Evolutionary conservation across 2,797 vertebrate genomes (phyloP), one percentile per base, ranked within the genome.

Genomic region (Melanogrammus aeglefinus): DNA sequence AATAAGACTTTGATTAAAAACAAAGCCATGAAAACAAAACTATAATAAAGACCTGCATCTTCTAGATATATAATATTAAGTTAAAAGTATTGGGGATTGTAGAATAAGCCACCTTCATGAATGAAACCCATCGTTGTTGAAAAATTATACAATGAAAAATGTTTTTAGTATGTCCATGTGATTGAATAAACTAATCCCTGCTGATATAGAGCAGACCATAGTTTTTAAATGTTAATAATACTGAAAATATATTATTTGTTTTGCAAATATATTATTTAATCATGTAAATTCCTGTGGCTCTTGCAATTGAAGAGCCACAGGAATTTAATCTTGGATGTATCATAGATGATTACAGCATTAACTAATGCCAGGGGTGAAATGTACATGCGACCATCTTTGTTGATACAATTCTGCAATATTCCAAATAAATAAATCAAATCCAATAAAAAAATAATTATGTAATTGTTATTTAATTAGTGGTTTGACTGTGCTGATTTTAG

Each of bases 1-100:
- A 73, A 73, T 73, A 73, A 73, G 21, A 39, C 36, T 39, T 73
- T 73, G 35, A 73, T 73, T 36, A 73, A 38, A 73, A 69, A 69
- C 57, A 5, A 63, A 63, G n/a, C 63, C 27, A 69, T 69, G 63
- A 24, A 69, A 69, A 69, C 63, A 69, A 69, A 69, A 69, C 63
- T 27, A 69, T 39, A 39, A 39, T 39, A 39, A 39, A 10, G 38
- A 39, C 10, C 38, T 39, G 38, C 38, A 39, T 39, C 38, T 38
- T 38, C 38, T 38, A 38, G 38, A 39, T 39, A 39, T 10, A 39
- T 10, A 39, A 39, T 39, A 39, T 39, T 10, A 39, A 39, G 38
- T 39, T 39, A 39, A 39, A 39, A 39, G 38, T 39, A 0, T 39
- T 39, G 38, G 38, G 38, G 38, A 44, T 63, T 63, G 57, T 63